Evolutionary conservation across 2,888 invertebrate species (phyloP).

Genomic region (Agonopterix heracliana): DNA sequence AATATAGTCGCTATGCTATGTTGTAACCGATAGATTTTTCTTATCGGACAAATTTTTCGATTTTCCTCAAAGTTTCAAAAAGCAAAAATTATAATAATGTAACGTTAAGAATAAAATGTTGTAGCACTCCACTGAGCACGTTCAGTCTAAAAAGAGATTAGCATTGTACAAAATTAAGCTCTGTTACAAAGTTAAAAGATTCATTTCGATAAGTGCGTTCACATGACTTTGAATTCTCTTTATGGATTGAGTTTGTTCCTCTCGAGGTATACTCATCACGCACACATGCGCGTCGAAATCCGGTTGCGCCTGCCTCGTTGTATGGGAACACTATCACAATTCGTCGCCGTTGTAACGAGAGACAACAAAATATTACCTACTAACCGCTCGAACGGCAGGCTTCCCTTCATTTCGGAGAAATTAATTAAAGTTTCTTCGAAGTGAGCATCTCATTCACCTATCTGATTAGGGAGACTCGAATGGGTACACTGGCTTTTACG

Average conservation of each 20-base stretch:
- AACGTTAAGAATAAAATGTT: too few relatives aligned
- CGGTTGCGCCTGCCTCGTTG: constrained; percentile 41
- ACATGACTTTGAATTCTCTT: constrained; percentile 22
- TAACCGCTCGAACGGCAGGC: constrained; percentile 41
- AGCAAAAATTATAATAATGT: too few relatives aligned
- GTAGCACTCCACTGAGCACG: too few relatives aligned
- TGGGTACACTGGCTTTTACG: background rate
- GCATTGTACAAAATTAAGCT: too few relatives aligned
- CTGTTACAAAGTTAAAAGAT: background rate
- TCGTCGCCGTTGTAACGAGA: constrained; percentile 42
- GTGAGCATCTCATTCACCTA: constrained; percentile 47
- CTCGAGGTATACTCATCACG: constrained; percentile 20
- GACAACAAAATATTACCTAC: constrained; percentile 40
- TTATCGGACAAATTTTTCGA: too few relatives aligned
- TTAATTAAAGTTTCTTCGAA: constrained; percentile 62
- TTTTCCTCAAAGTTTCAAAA: too few relatives aligned
- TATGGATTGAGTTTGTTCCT: constrained; percentile 29
- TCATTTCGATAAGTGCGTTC: constrained; percentile 1
- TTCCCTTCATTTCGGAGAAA: constrained; percentile 56
- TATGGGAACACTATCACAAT: constrained; percentile 43
- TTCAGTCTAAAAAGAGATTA: too few relatives aligned
- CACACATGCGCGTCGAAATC: constrained; percentile 36
- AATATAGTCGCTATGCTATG: too few relatives aligned
- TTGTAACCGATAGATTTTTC: too few relatives aligned
- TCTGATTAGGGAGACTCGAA: constrained; percentile 36